Evolutionary conservation across 2,888 invertebrate genomes (phyloP).

Genomic region (Reticulitermes lucifugus): DNA sequence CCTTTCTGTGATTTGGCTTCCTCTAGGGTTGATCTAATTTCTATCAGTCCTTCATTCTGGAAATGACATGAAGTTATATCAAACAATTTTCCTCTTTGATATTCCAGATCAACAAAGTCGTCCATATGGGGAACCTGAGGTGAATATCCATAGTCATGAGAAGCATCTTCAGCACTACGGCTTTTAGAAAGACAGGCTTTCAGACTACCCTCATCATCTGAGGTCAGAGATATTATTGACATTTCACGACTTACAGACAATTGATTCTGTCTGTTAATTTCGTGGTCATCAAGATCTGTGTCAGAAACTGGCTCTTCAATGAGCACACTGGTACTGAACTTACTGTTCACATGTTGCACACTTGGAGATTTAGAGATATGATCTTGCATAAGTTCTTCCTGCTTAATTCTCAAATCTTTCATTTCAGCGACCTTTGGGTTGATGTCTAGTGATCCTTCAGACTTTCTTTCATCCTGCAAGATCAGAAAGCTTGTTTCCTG

Average conservation of each 20-base stretch:
- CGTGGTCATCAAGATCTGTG: slow-evolving; percentile 46
- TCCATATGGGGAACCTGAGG: background rate
- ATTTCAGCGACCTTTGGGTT: background rate
- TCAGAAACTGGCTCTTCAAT: slow-evolving; percentile 69
- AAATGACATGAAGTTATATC: slow-evolving; percentile 56
- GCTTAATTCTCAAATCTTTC: background rate
- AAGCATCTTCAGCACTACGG: slow-evolving; percentile 46
- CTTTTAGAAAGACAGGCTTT: slow-evolving; percentile 44
- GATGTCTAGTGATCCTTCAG: background rate
- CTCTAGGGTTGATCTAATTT: slow-evolving; percentile 1
- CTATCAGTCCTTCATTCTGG: background rate
- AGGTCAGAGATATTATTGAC: slow-evolving; percentile 73
- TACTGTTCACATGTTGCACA: slow-evolving; percentile 33
- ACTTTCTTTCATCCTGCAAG: slow-evolving; percentile 28
- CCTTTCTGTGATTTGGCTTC: slow-evolving; percentile 56
- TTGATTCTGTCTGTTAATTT: slow-evolving; percentile 45
- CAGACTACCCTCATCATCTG: slow-evolving; percentile 69
- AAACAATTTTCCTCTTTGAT: slow-evolving; percentile 60
- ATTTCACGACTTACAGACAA: slow-evolving; percentile 66
- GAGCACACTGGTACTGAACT: slow-evolving; percentile 59
- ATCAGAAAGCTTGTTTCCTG: slow-evolving; percentile 7
- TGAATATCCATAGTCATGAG: background rate
- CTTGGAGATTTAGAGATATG: slow-evolving; percentile 12
- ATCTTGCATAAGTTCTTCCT: slow-evolving; percentile 44
- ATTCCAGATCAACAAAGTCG: background rate